Evolutionary conservation across 2,797 vertebrate species (phyloP).

Genomic region (Hapalemur alaotrensis): DNA sequence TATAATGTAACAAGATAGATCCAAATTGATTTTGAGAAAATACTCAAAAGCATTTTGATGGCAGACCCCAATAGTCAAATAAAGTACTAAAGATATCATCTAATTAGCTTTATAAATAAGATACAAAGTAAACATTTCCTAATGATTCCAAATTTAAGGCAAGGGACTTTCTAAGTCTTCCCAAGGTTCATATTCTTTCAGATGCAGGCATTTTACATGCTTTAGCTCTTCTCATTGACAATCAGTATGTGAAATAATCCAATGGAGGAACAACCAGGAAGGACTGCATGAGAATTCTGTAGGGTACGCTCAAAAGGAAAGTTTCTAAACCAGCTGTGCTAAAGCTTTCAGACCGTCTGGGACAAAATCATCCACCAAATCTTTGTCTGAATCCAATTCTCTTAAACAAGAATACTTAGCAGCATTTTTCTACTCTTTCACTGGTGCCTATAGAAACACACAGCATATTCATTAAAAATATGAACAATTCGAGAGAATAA

Average conservation of each 20-base stretch:
- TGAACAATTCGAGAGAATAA: background rate
- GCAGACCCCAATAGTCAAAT: background rate
- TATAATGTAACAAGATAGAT: background rate
- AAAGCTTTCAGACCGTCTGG: background rate
- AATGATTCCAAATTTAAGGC: background rate
- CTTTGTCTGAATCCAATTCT: background rate
- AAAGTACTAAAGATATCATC: background rate
- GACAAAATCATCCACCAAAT: background rate
- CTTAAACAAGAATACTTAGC: background rate
- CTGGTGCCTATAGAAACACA: background rate
- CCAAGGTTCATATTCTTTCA: background rate
- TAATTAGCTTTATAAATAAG: slow-evolving; percentile 1
- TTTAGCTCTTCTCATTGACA: background rate
- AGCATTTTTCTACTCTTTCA: background rate
- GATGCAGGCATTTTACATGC: background rate
- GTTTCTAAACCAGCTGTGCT: background rate
- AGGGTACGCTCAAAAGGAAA: background rate
- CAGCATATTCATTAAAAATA: background rate
- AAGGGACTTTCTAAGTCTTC: background rate
- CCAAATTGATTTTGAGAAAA: background rate
- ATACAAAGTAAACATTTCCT: background rate
- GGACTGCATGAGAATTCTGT: background rate
- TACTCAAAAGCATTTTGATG: background rate
- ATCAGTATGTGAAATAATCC: background rate
- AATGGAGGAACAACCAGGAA: background rate